Percentiles rank a stretch among this genome's conserved stretches.
phyloP scores from a whole-genome alignment of 2,797 vertebrate species.

The Arnoldichthys spilopterus region DNA sequence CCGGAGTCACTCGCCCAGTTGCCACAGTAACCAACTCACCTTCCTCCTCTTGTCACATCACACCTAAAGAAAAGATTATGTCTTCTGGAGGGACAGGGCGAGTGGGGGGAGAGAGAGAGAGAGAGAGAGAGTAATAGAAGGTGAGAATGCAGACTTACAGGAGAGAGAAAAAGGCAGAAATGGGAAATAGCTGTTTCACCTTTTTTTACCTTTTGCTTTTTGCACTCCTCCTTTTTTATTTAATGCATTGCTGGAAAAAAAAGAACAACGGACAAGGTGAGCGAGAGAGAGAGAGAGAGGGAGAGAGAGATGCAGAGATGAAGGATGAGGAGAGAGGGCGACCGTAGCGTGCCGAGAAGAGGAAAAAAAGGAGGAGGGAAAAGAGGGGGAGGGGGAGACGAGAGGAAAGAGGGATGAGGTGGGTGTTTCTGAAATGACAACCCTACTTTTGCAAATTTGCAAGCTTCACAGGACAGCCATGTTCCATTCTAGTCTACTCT shows the following conservation, averaged over 20 bases:
- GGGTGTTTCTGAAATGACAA: constrained; percentile 58
- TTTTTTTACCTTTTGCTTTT: constrained; percentile 36
- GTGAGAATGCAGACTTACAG: constrained; percentile 32
- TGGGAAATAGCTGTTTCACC: constrained; percentile 58
- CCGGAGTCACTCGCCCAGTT: constrained; percentile 81
- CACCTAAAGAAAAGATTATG: constrained; percentile 73
- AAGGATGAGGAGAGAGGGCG: constrained; percentile 3
- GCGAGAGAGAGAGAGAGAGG: constrained; percentile 12
- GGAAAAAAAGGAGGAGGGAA: constrained; percentile 1
- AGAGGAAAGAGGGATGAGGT: constrained; percentile 14
- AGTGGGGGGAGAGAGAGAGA: constrained; percentile 29
- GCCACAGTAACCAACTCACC: constrained; percentile 82
- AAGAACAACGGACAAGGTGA: constrained; percentile 46
- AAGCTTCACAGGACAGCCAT: constrained; percentile 55
- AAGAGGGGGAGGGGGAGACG: not conserved
- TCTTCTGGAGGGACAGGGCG: constrained; percentile 52
- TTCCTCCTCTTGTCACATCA: constrained; percentile 70
- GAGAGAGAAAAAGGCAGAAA: constrained; percentile 44
- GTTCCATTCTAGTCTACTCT: constrained; percentile 29
- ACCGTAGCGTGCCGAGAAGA: not conserved
- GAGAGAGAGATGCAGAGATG: not conserved
- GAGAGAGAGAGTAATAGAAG: constrained; percentile 36
- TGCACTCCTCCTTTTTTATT: constrained; percentile 55
- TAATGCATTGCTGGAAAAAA: constrained; percentile 19
- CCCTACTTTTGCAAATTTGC: constrained; percentile 52